Percentiles rank a stretch among this genome's conserved stretches.
Evolutionary conservation across 2,113 vertebrate species (phyloP).

Genomic region (Peromyscus californicus): DNA sequence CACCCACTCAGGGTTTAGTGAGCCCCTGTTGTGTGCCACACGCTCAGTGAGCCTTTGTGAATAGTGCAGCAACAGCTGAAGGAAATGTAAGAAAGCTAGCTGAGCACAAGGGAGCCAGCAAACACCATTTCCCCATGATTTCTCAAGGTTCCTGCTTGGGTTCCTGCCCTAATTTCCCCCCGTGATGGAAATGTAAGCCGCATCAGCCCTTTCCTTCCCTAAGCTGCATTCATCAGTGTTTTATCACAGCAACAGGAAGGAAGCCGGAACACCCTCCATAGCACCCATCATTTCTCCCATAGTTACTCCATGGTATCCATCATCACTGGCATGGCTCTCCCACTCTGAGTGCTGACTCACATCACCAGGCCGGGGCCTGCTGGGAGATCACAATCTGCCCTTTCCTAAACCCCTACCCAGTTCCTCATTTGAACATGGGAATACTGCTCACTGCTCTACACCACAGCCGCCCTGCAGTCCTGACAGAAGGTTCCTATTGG

Average conservation of each 20-base stretch:
- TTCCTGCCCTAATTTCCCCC: neutral
- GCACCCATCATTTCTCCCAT: neutral
- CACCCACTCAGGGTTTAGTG: neutral
- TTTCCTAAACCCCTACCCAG: neutral
- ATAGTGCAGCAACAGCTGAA: neutral
- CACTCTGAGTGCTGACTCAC: neutral
- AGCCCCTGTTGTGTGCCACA: neutral
- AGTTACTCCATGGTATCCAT: neutral
- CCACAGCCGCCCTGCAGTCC: neutral
- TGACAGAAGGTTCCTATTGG: neutral
- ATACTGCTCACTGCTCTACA: neutral
- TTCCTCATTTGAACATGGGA: neutral
- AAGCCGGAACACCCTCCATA: neutral
- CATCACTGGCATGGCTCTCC: neutral
- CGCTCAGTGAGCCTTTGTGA: neutral
- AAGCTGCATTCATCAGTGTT: neutral
- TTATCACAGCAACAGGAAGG: neutral
- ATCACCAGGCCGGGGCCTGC: neutral
- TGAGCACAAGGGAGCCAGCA: neutral
- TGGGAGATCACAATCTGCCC: neutral
- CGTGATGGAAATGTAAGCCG: neutral
- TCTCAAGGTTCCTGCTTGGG: neutral
- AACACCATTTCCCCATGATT: neutral
- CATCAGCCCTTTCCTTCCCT: neutral
- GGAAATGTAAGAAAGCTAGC: neutral